Percentiles rank a stretch among this genome's conserved stretches.
phyloP scores from a whole-genome alignment of 2,888 invertebrate genomes.

The Dendrolimus pini region DNA sequence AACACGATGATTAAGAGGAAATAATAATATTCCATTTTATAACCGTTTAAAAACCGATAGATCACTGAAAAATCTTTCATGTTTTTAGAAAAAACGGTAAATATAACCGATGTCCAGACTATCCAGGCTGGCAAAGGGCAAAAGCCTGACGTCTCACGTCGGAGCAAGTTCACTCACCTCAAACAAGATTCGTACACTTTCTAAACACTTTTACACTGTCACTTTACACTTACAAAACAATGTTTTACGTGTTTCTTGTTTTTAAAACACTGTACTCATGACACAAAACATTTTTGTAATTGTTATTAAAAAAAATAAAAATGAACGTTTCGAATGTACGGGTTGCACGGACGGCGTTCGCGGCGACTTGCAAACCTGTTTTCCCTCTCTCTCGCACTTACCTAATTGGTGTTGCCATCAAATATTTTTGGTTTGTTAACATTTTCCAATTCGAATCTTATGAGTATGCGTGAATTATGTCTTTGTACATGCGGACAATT shows the following conservation, averaged over 20 bases:
- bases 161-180: constrained; percentile 59
- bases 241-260: constrained; percentile 24
- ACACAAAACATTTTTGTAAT: constrained; percentile 39
- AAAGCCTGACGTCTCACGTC: constrained; percentile 32
- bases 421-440: constrained; percentile 11
- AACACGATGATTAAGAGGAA: constrained; percentile 10
- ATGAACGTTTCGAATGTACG: constrained; percentile 40
- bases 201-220: constrained; percentile 30
- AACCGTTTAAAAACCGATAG: too few species aligned
- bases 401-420: constrained; percentile 40
- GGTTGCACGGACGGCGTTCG: constrained; percentile 33
- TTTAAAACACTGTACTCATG: constrained; percentile 36
- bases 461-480: neutral
- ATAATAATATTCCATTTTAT: too few species aligned
- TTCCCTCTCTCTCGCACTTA: constrained; percentile 57
- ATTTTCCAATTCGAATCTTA: constrained; percentile 9
- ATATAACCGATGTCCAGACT: constrained; percentile 19
- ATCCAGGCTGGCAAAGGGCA: constrained; percentile 40
- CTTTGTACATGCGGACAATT: neutral
- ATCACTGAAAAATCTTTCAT: neutral
- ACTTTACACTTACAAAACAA: constrained; percentile 15
- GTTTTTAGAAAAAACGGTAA: neutral
- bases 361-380: constrained; percentile 50
- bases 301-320: constrained; percentile 48
- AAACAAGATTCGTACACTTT: constrained; percentile 34